Base-by-base conservation (phyloP, 2,888 invertebrate genomes). In the Marasmarcha lunaedactyla region DNA sequence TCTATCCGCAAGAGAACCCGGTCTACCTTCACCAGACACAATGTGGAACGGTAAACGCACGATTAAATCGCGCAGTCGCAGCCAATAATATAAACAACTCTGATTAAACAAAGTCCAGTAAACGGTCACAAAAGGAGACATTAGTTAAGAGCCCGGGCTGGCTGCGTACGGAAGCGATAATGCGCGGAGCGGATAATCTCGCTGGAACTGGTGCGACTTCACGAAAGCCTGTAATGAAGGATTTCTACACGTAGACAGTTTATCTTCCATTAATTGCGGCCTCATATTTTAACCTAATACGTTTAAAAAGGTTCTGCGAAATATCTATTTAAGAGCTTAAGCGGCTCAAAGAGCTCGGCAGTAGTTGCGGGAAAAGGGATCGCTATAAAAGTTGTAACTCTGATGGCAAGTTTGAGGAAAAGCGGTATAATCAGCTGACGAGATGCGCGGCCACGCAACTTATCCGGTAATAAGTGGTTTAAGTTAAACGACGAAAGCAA, bases 61-160 rank as follows among this genome's bases (percentile, higher is more conserved):
- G 76, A 77, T 79, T 71, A 77, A 68, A 81, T 81, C 78, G 71
- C 63, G 48, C 61, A 62, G 60, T 69, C 69, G 61, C 59, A 53
- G 57, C 69, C 68, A 79, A 78, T 79, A 79, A 77, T 77, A 78
- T 79, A 79, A 77, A 74, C 77, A 77, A 78, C 76, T n/a, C n/a
- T 72, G 77, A 79, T 79, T 77, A 76, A 71, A 71, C 69, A 64
- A 60, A 67, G 63, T 62, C 51, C 54, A 30, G 14, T 14, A 30
- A 30, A 57, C 61, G 70, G 69, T 73, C 69, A 76, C 78, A 79
- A 79, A 78, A 77, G 78, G 73, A 78, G 74, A 77, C 78, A 79
- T 77, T 74, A 77, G 72, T 73, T 73, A 76, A 66, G 67, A 63
- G 55, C 63, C 9, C 52, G 55, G 61, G 60, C 55, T 59, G 59